phyloP scores from a whole-genome alignment of 2,113 vertebrate genomes.

The Gymnobelideus leadbeateri region DNA sequence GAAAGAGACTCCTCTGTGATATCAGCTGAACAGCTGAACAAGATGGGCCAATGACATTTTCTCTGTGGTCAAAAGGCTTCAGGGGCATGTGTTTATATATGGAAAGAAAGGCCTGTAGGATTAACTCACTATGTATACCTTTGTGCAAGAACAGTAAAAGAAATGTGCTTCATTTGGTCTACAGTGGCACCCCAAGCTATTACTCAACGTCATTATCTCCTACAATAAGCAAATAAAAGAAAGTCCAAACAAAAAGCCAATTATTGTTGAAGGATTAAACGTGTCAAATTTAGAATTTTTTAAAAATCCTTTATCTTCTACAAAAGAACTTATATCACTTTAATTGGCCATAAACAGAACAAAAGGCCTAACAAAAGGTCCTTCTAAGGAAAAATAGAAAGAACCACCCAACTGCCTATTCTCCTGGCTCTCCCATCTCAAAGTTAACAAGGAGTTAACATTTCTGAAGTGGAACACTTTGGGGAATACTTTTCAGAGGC shows the following conservation, averaged over 20 bases:
- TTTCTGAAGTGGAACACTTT: background rate
- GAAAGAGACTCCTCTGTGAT: background rate
- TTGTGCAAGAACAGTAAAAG: slow-evolving; percentile 70
- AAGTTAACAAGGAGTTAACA: background rate
- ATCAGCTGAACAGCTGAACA: slow-evolving; percentile 10
- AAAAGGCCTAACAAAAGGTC: slow-evolving; percentile 4
- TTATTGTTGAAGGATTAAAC: slow-evolving; percentile 17
- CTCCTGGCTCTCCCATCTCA: background rate
- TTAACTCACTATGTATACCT: slow-evolving; percentile 63
- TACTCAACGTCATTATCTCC: slow-evolving; percentile 72
- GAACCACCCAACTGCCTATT: background rate
- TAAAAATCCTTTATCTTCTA: slow-evolving; percentile 1
- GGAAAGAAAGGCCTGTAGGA: slow-evolving; percentile 53
- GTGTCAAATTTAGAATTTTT: slow-evolving; percentile 20
- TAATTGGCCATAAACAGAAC: slow-evolving; percentile 29
- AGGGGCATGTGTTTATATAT: slow-evolving; percentile 36
- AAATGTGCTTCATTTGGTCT: slow-evolving; percentile 73
- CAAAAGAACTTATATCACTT: slow-evolving; percentile 15
- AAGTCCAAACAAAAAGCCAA: background rate
- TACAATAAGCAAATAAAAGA: slow-evolving; percentile 24
- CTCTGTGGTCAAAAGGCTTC: background rate
- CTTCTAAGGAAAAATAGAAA: slow-evolving; percentile 18
- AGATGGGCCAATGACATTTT: background rate
- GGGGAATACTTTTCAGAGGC: background rate
- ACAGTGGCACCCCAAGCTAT: slow-evolving; percentile 73